These are phyloP conservation scores for Gadopsis marmoratus DNA, from an alignment of 2,797 vertebrate genomes.

Conservation along the genomic window DNA sequence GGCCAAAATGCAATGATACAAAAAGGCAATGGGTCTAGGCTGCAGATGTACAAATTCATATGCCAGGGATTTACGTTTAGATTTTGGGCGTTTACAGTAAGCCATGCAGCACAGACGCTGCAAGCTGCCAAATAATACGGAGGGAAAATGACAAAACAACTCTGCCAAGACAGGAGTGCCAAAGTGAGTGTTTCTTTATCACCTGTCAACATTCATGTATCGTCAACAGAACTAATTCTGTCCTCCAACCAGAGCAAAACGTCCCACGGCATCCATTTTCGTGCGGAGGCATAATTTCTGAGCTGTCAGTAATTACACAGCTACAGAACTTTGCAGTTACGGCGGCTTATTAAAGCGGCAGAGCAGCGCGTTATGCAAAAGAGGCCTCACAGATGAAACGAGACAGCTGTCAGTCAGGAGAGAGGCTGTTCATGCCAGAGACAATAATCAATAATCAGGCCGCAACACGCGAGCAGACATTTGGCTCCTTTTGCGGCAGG, in stretches of 20 bases:
- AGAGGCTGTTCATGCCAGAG: slow-evolving; percentile 54
- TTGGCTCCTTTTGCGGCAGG: slow-evolving; percentile 17
- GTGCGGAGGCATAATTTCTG: slow-evolving; percentile 44
- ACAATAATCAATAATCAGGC: slow-evolving; percentile 61
- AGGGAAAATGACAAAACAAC: slow-evolving; percentile 33
- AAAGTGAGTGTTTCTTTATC: slow-evolving; percentile 60
- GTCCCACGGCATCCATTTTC: slow-evolving; percentile 39
- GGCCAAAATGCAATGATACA: slow-evolving; percentile 9
- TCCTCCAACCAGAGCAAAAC: slow-evolving; percentile 30
- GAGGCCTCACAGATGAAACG: slow-evolving; percentile 56
- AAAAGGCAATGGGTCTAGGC: slow-evolving; percentile 7
- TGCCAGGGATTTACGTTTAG: slow-evolving; percentile 32
- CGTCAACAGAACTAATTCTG: slow-evolving; percentile 44
- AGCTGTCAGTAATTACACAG: slow-evolving; percentile 66
- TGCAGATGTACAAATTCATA: slow-evolving; percentile 27
- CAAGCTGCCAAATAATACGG: slow-evolving; percentile 45
- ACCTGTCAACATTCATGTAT: slow-evolving; percentile 67
- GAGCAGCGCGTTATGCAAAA: slow-evolving; percentile 60
- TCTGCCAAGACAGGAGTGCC: slow-evolving; percentile 36
- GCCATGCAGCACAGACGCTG: slow-evolving; percentile 31
- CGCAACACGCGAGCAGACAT: slow-evolving; percentile 25
- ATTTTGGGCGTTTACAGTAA: slow-evolving; percentile 46
- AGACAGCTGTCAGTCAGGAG: slow-evolving; percentile 76
- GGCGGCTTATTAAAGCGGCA: slow-evolving; percentile 63
- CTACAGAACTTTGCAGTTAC: slow-evolving; percentile 52